phyloP scores from a whole-genome alignment of 1,140 invertebrate genomes.

The Neodiprion pinetum region DNA sequence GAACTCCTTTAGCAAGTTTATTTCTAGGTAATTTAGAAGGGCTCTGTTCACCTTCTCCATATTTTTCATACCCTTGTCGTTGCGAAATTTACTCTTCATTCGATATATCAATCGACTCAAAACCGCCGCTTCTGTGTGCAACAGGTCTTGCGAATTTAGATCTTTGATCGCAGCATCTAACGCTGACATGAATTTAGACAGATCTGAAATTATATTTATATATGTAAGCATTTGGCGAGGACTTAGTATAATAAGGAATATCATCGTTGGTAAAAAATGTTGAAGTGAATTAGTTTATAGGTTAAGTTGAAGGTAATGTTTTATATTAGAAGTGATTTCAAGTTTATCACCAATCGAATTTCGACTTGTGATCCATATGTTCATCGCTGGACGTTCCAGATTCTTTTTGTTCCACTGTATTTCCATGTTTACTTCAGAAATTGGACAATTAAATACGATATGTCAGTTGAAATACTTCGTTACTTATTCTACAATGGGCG shows the following conservation, averaged over 20 bases:
- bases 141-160: slow-evolving; percentile 58
- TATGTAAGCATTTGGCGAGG: not conserved
- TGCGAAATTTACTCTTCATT: slow-evolving; percentile 68
- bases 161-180: slow-evolving; percentile 49
- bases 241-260: slow-evolving; percentile 11
- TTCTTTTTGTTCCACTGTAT: slow-evolving; percentile 47
- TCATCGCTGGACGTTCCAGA: slow-evolving; percentile 44
- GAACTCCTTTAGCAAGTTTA: slow-evolving; percentile 55
- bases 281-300: slow-evolving; percentile 1
- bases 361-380: slow-evolving; percentile 33
- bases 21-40: slow-evolving; percentile 61
- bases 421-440: slow-evolving; percentile 36
- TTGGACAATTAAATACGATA: not conserved
- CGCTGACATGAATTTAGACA: slow-evolving; percentile 27
- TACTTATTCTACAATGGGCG: not conserved
- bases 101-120: slow-evolving; percentile 67
- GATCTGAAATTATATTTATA: slow-evolving; percentile 36
- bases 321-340: not conserved
- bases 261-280: not conserved
- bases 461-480: not conserved
- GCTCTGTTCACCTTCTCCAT: slow-evolving; percentile 66
- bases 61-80: slow-evolving; percentile 66
- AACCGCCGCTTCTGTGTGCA: slow-evolving; percentile 65
- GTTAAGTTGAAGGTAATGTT: not conserved
- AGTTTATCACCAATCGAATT: slow-evolving; percentile 39